Percentiles rank a stretch among this genome's conserved stretches.
These are phyloP conservation scores for Lepidostoma basale DNA, from an alignment of 1,140 invertebrate species.

Conservation along the genomic window DNA sequence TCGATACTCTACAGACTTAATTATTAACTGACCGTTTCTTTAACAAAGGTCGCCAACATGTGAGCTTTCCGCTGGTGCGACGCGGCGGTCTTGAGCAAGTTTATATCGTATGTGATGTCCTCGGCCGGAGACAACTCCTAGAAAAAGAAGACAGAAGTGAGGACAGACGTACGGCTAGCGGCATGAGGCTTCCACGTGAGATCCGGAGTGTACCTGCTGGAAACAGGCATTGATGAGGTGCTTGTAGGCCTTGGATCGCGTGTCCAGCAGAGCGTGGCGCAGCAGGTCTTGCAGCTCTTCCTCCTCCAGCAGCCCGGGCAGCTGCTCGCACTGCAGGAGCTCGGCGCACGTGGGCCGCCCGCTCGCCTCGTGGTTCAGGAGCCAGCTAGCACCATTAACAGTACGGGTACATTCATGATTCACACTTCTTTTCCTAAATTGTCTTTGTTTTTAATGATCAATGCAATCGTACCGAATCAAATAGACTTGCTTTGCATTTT, in stretches of 20 bases:
- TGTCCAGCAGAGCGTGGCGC: constrained; percentile 76
- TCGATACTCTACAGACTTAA: too few relatives aligned
- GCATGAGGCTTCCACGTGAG: background rate
- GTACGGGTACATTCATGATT: too few relatives aligned
- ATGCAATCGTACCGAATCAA: constrained; percentile 45
- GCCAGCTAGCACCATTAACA: constrained; percentile 61
- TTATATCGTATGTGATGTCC: constrained; percentile 44
- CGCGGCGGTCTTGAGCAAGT: constrained; percentile 33
- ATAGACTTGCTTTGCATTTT: constrained; percentile 45
- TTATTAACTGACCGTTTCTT: constrained; percentile 37
- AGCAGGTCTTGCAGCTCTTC: constrained; percentile 81
- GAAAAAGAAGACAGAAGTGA: constrained; percentile 16
- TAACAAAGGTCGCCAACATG: constrained; percentile 31
- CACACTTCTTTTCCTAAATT: too few relatives aligned
- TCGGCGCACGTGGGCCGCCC: constrained; percentile 80
- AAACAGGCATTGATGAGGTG: constrained; percentile 75
- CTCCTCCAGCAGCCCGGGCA: constrained; percentile 76
- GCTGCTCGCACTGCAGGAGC: constrained; percentile 74
- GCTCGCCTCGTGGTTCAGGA: constrained; percentile 83
- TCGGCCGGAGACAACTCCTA: constrained; percentile 41
- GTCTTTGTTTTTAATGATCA: background rate
- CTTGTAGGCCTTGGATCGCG: constrained; percentile 81
- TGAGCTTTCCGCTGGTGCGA: constrained; percentile 30
- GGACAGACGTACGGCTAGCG: background rate
- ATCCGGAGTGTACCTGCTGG: constrained; percentile 60